These are phyloP conservation scores for Ceramica pisi DNA, from an alignment of 2,888 invertebrate species.

Conservation along the genomic window DNA sequence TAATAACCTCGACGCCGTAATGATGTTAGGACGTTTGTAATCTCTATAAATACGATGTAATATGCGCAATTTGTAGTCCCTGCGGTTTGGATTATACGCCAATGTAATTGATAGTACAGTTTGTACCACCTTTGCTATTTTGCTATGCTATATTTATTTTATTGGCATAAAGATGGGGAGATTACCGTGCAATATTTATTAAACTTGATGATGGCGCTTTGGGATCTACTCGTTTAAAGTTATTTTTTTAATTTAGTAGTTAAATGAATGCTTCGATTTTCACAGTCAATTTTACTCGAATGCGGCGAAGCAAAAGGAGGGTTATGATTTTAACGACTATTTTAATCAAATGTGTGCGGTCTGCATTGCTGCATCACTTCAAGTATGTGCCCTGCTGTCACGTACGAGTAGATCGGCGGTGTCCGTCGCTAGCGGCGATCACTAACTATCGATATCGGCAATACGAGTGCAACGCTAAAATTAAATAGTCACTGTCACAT, in stretches of 20 bases:
- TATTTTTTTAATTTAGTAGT: not conserved
- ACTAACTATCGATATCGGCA: slow-evolving; percentile 32
- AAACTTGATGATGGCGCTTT: not conserved
- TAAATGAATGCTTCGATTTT: slow-evolving; percentile 1
- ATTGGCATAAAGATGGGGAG: slow-evolving; percentile 11
- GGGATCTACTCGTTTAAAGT: not conserved
- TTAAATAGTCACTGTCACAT: slow-evolving; percentile 48
- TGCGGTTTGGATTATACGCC: slow-evolving; percentile 60
- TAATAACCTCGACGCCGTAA: slow-evolving; percentile 55
- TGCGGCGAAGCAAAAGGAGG: no score
- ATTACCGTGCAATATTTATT: slow-evolving; percentile 28
- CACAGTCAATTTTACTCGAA: not conserved
- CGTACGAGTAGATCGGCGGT: slow-evolving; percentile 11
- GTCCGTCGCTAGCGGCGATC: slow-evolving; percentile 35
- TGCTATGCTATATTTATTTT: slow-evolving; percentile 39
- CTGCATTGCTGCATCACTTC: not conserved
- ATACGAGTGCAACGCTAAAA: slow-evolving; percentile 36
- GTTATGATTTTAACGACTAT: not conserved
- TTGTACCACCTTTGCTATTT: slow-evolving; percentile 38
- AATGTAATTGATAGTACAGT: slow-evolving; percentile 59
- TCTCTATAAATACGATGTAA: slow-evolving; percentile 61
- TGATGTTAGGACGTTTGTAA: slow-evolving; percentile 57
- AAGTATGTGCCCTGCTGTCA: slow-evolving; percentile 9
- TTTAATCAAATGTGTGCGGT: slow-evolving; percentile 3
- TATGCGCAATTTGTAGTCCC: slow-evolving; percentile 60